Evolutionary conservation across 2,113 vertebrate species (phyloP), one percentile per base, ranked within the genome.

Genomic region (Oryzias curvinotus): DNA sequence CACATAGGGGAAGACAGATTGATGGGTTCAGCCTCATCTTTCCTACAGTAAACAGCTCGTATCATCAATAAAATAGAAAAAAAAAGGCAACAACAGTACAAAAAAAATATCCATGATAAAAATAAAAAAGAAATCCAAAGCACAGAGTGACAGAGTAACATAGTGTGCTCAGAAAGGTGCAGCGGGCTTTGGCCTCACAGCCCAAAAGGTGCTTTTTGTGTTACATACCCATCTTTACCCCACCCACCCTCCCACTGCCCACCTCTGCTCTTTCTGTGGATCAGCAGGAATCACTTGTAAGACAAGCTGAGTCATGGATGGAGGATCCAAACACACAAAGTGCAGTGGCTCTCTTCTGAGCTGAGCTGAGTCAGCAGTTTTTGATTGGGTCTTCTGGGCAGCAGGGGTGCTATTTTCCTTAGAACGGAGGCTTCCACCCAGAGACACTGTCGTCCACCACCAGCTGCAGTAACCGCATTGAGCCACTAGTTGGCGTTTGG

Each of bases 151-250:
- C 71, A 83, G 81, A 82, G 80, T 73, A 80, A 89, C 82, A 23
- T 1, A 43, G 75, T 26, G 65, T 72, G 79, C 68, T 87, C 67
- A 72, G 75, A 74, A 90, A 88, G 88, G 89, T 90, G 86, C 89
- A 74, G 72, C 81, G 80, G 77, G 79, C 71, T 54, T 56, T 23
- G 73, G 62, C 77, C 78, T 73, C 44, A 51, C 46, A 8, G 57
- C 69, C 60, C 86, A 78, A 73, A 90, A 90, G 89, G 87, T 89
- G 87, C 85, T 85, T 82, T 65, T 68, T 51, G 52, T 23, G 62
- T 45, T n/a, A 54, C 59, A 51, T 62, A 69, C 65, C 50, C 63
- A 56, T 52, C 41, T 70, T 58, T 68, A 36, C 5, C 26, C 36
- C 36, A 3, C 36, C 36, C 36, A 36, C 8, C 8, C 26, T 28